phyloP scores from a whole-genome alignment of 2,888 invertebrate genomes.

The Neoaliturus tenellus region DNA sequence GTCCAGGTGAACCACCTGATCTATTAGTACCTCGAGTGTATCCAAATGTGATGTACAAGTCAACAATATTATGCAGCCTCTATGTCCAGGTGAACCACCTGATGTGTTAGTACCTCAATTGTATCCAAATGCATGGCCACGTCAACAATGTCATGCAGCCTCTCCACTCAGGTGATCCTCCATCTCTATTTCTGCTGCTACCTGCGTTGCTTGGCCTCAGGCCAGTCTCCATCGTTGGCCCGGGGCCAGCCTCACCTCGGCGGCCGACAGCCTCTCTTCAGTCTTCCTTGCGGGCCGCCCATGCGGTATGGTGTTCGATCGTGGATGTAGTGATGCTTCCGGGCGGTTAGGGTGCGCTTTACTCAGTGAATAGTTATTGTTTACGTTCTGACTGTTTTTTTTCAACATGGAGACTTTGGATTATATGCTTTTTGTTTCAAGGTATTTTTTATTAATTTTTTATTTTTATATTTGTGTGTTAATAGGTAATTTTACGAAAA shows the following conservation, averaged over 20 bases:
- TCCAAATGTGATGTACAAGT: too few species aligned
- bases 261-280: neutral
- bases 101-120: too few species aligned
- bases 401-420: slow-evolving; percentile 8
- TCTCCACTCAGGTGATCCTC: neutral
- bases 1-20: too few species aligned
- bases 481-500: too few species aligned
- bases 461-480: too few species aligned
- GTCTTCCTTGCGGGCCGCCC: slow-evolving; percentile 19
- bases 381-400: neutral
- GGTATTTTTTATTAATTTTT: too few species aligned
- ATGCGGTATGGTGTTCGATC: slow-evolving; percentile 24
- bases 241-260: neutral
- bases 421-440: neutral
- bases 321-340: neutral
- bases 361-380: neutral
- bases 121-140: too few species aligned
- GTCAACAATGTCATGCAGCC: too few species aligned
- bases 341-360: neutral
- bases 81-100: too few species aligned
- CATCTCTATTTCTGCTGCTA: slow-evolving; percentile 12
- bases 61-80: too few species aligned
- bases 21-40: too few species aligned
- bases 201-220: neutral
- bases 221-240: slow-evolving; percentile 15